phyloP scores from a whole-genome alignment of 2,113 vertebrate species.

The Mobula hypostoma region DNA sequence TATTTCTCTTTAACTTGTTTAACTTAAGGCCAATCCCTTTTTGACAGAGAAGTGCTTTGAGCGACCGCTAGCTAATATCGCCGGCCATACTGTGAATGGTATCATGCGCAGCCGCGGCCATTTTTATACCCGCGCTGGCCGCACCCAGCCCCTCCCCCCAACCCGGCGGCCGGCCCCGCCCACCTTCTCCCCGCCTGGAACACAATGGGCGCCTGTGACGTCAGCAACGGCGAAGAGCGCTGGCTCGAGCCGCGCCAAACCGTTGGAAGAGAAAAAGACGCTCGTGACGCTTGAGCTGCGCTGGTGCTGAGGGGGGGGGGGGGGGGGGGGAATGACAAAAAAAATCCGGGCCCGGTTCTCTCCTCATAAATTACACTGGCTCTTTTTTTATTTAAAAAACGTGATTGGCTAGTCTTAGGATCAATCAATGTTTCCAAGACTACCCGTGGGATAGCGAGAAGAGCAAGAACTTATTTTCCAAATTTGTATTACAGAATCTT shows the following conservation, averaged over 20 bases:
- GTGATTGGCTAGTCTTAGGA: neutral
- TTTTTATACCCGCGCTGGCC: conserved; percentile 55
- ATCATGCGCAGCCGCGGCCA: conserved; percentile 39
- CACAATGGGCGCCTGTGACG: too few relatives aligned
- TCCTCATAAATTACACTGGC: neutral
- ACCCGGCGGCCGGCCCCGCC: conserved; percentile 37
- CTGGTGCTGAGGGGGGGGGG: too few relatives aligned
- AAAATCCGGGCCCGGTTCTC: neutral
- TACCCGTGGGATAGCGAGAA: neutral
- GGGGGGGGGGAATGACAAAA: too few relatives aligned
- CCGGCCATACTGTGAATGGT: conserved; percentile 99
- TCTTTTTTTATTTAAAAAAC: neutral
- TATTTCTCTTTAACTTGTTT: conserved; percentile 71
- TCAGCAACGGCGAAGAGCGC: neutral
- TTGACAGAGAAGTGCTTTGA: conserved; percentile 85
- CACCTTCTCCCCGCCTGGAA: fast-evolving
- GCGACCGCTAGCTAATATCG: conserved; percentile 99
- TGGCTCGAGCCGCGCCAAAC: neutral
- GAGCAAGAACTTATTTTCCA: neutral
- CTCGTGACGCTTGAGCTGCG: too few relatives aligned
- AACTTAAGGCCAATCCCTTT: conserved; percentile 76
- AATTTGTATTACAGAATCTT: neutral
- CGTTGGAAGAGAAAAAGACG: neutral
- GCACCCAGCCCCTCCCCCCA: conserved; percentile 38
- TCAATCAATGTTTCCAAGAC: neutral